A percentile compares a stretch with the other conserved stretches of the same genome.
Conservation (phyloP, 2,797 vertebrate genomes). For the Erithacus rubecula region DNA sequence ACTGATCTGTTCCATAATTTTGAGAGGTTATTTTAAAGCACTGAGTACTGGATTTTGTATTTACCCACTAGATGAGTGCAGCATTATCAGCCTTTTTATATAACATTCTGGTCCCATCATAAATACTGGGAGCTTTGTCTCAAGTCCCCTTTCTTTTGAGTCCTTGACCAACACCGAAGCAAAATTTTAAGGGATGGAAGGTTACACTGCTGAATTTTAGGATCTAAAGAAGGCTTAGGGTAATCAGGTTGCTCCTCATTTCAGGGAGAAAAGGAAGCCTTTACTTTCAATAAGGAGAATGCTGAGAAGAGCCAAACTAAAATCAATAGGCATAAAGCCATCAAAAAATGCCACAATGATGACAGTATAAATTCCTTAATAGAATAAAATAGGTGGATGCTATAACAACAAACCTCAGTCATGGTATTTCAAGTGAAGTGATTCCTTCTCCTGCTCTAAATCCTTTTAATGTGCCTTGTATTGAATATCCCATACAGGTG, state of each 20-base stretch:
- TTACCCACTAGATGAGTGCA: neutral
- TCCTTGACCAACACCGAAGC: neutral
- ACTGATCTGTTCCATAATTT: neutral
- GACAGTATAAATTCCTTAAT: conserved; percentile 22
- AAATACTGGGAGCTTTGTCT: neutral
- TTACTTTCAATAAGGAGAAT: neutral
- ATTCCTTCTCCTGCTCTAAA: conserved; percentile 52
- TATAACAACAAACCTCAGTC: neutral
- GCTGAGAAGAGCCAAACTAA: neutral
- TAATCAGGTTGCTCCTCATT: neutral
- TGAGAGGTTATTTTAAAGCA: neutral
- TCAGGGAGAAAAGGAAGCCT: neutral
- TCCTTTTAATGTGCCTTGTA: conserved; percentile 53
- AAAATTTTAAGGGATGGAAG: neutral
- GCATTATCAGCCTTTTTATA: neutral
- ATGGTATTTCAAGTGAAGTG: conserved; percentile 44
- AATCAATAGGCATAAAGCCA: neutral
- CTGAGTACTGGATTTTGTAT: neutral
- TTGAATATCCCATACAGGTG: conserved; percentile 58
- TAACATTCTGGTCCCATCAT: neutral
- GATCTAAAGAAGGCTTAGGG: neutral
- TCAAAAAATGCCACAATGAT: neutral
- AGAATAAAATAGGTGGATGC: conserved; percentile 44
- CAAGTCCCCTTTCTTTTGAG: neutral
- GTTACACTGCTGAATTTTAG: neutral